Evolutionary conservation across 2,888 invertebrate genomes (phyloP).

Genomic region (Pristionchus mayeri): DNA sequence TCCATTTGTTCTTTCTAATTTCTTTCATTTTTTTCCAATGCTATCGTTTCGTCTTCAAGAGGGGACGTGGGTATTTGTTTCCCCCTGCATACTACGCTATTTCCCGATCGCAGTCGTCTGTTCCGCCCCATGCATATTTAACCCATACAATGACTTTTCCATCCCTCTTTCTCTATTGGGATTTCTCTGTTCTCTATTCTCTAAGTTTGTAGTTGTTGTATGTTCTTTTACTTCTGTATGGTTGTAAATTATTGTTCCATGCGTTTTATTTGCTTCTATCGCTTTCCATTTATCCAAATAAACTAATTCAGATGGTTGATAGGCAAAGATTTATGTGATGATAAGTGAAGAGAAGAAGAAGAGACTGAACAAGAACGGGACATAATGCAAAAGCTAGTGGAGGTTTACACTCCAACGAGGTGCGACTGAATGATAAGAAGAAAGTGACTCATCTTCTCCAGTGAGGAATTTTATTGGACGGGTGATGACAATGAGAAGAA

Average conservation of each 20-base stretch:
- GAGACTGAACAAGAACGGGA: background rate
- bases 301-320: conserved; percentile 38
- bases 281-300: background rate
- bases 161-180: background rate
- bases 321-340: conserved; percentile 31
- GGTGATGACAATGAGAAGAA: background rate
- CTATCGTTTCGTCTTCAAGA: background rate
- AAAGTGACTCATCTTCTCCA: background rate
- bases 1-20: background rate
- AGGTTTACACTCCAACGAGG: conserved; percentile 15
- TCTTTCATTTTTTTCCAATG: too few species aligned
- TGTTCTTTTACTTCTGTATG: background rate
- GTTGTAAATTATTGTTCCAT: conserved; percentile 10
- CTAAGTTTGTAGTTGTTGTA: conserved; percentile 7
- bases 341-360: background rate
- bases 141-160: conserved; percentile 31
- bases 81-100: too few species aligned
- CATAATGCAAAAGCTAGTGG: background rate
- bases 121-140: conserved; percentile 35
- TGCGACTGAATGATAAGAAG: background rate
- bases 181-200: background rate
- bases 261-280: background rate
- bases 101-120: background rate
- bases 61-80: background rate
- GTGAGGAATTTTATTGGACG: conserved; percentile 25